Evolutionary conservation across 2,113 vertebrate genomes (phyloP), one percentile per base, ranked within the genome.

Genomic region (Salvelinus namaycush): DNA sequence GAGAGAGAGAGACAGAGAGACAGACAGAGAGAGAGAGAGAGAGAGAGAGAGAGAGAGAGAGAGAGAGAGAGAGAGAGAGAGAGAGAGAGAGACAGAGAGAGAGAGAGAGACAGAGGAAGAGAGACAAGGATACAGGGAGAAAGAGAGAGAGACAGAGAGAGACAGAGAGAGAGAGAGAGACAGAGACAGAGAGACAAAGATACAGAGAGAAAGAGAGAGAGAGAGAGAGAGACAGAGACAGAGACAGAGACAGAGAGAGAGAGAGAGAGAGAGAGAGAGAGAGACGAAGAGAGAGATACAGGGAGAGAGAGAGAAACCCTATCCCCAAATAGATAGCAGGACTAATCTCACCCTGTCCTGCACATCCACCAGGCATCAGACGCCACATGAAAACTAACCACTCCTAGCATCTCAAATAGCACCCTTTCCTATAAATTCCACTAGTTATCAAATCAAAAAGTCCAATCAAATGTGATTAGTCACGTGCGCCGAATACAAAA

Each of bases 281-380:
- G 5, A 27, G 27, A 27, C 2, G 2, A 2, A 27, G 27, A 5
- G 31, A 31, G 31, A 31, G 27, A 29, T 0, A 29, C 2, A 29
- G 27, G 2, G 27, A 66, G 8, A 16, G 12, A 66, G 22, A 66
- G 4, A 26, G 12, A n/a, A 13, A 65, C 9, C 20, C 20, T 65
- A 65, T 3, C 39, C 76, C 81, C 79, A 70, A 86, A 29, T 22
- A 77, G 70, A 79, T 78, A 70, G 70, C 66, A 76, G 62, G 49
- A 11, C 81, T 39, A 68, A 24, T 78, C 70, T 69, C 1, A 20
- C 66, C 49, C 71, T 73, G 34, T 72, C 31, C 34, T 76, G 67
- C 76, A 4, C 24, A 81, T 18, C 1, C 18, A 59, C 14, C 2
- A 8, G 6, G 49, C 11, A 51, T 14, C 49, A 51, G 49, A 14